Percentiles rank a stretch among this genome's conserved stretches.
Evolutionary conservation across 2,888 invertebrate genomes (phyloP).

Genomic region (Drosophila mimetica): DNA sequence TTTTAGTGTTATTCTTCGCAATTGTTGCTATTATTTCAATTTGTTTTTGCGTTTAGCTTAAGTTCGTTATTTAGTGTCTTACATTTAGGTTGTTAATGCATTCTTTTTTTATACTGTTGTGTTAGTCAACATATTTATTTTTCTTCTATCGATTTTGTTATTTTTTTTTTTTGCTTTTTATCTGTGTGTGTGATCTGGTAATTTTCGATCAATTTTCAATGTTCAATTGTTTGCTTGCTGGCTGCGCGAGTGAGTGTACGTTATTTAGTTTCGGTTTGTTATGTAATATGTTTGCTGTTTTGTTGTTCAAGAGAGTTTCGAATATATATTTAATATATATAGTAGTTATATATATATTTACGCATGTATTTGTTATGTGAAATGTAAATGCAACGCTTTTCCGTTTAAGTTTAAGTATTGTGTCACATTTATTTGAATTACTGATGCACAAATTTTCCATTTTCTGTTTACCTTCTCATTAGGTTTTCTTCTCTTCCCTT

Average conservation of each 20-base stretch:
- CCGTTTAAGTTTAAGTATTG: conserved; percentile 51
- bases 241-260: conserved; percentile 42
- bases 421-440: conserved; percentile 66
- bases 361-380: conserved; percentile 57
- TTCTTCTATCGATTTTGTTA: conserved; percentile 30
- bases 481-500: conserved; percentile 25
- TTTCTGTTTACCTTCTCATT: conserved; percentile 11
- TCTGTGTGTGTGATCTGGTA: conserved; percentile 16
- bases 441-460: conserved; percentile 55
- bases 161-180: conserved; percentile 14
- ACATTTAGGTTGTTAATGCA: conserved; percentile 43
- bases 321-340: conserved; percentile 58
- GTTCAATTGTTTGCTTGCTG: conserved; percentile 41
- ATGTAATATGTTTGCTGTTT: conserved; percentile 44
- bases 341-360: conserved; percentile 43
- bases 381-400: conserved; percentile 72
- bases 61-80: conserved; percentile 45
- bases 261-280: conserved; percentile 32
- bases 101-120: conserved; percentile 51
- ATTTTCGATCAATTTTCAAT: conserved; percentile 43
- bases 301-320: conserved; percentile 61
- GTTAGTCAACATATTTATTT: conserved; percentile 59
- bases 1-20: conserved; percentile 63
- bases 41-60: conserved; percentile 48
- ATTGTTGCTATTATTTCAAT: conserved; percentile 64